A percentile compares a stretch with the other conserved stretches of the same genome.
Evolutionary conservation across 2,888 invertebrate species (phyloP).

Genomic region (Scaeva pyrastri): DNA sequence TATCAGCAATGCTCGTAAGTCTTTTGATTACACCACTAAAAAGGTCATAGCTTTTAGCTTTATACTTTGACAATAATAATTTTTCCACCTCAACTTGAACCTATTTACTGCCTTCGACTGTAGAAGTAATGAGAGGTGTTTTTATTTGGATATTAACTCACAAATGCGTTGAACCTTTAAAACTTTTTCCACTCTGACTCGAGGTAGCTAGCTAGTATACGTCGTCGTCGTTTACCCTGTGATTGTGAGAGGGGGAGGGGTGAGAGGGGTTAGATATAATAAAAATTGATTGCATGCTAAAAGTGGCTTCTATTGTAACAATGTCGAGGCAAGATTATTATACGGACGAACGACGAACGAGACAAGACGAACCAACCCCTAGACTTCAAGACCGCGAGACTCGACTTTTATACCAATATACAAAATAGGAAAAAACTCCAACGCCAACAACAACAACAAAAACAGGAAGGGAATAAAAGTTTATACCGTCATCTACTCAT

Average conservation of each 20-base stretch:
- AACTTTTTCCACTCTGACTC: slow-evolving; percentile 64
- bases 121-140: slow-evolving; percentile 17
- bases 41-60: too few relatives aligned
- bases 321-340: slow-evolving; percentile 3
- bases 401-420: slow-evolving; percentile 47
- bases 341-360: background rate
- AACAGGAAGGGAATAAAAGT: background rate
- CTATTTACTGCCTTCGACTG: slow-evolving; percentile 37
- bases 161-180: slow-evolving; percentile 62
- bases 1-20: too few relatives aligned
- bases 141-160: slow-evolving; percentile 26
- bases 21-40: too few relatives aligned
- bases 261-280: slow-evolving; percentile 62
- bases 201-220: too few relatives aligned
- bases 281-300: slow-evolving; percentile 74
- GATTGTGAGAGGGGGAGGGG: background rate
- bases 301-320: slow-evolving; percentile 62
- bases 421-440: background rate
- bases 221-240: too few relatives aligned
- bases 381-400: slow-evolving; percentile 54
- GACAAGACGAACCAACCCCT: background rate
- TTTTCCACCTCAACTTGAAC: background rate
- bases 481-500: slow-evolving; percentile 28
- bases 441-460: background rate
- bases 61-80: too few relatives aligned